A percentile compares a stretch with the other conserved stretches of the same genome.
phyloP scores from a whole-genome alignment of 2,888 invertebrate genomes.

The Dermolepida albohirtum region DNA sequence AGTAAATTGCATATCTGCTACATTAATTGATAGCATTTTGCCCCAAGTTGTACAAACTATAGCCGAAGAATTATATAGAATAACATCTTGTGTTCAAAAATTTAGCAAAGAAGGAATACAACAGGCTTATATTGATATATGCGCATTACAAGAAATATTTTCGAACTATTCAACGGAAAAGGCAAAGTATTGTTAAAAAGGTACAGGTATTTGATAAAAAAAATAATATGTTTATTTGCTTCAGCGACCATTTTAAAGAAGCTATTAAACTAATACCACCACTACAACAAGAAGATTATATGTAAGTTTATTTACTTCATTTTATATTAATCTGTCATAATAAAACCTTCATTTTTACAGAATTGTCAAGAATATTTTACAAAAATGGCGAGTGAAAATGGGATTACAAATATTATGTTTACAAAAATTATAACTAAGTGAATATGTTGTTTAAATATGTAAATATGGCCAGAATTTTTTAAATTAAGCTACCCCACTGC shows the following conservation, averaged over 20 bases:
- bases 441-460: too few relatives aligned
- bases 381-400: conserved; percentile 75
- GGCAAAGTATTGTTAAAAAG: conserved; percentile 69
- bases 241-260: conserved; percentile 71
- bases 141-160: conserved; percentile 75
- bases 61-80: conserved; percentile 89
- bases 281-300: conserved; percentile 68
- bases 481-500: too few relatives aligned
- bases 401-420: conserved; percentile 77
- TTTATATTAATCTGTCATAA: not conserved
- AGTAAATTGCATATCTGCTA: conserved; percentile 82
- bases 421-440: conserved; percentile 34
- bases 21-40: conserved; percentile 78
- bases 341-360: conserved; percentile 57
- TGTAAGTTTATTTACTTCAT: conserved; percentile 48
- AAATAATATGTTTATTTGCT: conserved; percentile 63
- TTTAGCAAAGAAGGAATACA: conserved; percentile 78
- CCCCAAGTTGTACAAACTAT: conserved; percentile 90
- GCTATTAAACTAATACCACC: conserved; percentile 83
- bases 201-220: conserved; percentile 66
- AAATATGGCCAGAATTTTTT: too few relatives aligned
- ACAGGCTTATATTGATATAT: conserved; percentile 84
- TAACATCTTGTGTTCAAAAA: conserved; percentile 82
- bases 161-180: conserved; percentile 73
- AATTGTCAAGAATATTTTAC: conserved; percentile 73